Conservation (phyloP, 2,888 invertebrate species). For the Aspidiotus destructor region DNA sequence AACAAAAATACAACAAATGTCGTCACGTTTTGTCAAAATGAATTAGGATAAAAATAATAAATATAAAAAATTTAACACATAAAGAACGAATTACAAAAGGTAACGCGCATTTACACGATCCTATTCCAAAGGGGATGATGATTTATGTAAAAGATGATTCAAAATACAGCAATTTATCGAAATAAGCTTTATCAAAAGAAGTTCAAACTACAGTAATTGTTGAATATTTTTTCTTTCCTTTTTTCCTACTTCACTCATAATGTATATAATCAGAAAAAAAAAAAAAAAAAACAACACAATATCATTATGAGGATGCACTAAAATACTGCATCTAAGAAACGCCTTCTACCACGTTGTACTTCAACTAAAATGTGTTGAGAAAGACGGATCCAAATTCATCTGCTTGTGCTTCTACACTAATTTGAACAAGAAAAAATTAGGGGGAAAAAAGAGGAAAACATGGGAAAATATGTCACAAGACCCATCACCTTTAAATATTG, state of each 20-base stretch:
- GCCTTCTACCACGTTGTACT: no score
- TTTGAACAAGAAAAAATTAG: no score
- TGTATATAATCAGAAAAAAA: not conserved
- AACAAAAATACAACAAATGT: constrained; percentile 29
- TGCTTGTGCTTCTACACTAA: no score
- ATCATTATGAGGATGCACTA: not conserved
- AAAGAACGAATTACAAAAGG: constrained; percentile 20
- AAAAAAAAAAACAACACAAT: constrained; percentile 9
- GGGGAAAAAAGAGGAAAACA: no score
- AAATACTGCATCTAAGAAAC: no score
- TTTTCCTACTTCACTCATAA: not conserved
- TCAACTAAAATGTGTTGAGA: no score
- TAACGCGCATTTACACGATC: constrained; percentile 31
- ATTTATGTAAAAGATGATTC: no score
- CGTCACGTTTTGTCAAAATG: constrained; percentile 19
- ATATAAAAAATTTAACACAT: constrained; percentile 11
- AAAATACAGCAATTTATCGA: not conserved
- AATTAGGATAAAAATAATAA: constrained; percentile 14
- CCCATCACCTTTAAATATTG: constrained; percentile 24
- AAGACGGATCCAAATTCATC: no score
- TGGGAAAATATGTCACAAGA: constrained; percentile 27
- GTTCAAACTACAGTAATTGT: not conserved
- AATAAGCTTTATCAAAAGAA: no score
- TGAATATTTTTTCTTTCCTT: constrained; percentile 5
- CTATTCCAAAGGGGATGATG: not conserved